Evolutionary conservation across 2,888 invertebrate species (phyloP).

Genomic region (Argyresthia goedartella): DNA sequence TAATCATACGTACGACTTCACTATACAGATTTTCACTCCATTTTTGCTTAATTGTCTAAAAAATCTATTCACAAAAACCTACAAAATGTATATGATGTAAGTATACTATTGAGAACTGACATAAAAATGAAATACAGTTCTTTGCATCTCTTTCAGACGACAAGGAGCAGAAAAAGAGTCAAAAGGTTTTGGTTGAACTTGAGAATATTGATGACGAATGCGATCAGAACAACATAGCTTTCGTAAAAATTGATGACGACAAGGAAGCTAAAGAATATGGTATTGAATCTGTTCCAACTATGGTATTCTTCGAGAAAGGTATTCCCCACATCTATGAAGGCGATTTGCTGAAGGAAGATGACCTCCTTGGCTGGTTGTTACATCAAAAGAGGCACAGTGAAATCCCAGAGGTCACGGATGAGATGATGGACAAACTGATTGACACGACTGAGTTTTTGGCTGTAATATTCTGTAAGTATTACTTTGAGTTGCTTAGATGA

Average conservation of each 20-base stretch:
- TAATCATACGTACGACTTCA: conserved; percentile 15
- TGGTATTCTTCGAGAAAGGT: conserved; percentile 82
- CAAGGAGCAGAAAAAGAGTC: conserved; percentile 91
- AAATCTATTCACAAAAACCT: background rate
- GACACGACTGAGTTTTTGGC: conserved; percentile 85
- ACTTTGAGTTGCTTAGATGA: background rate
- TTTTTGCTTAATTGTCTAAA: no score
- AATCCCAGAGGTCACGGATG: conserved; percentile 92
- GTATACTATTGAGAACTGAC: conserved; percentile 51
- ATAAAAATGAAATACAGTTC: conserved; percentile 66
- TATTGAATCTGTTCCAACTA: conserved; percentile 84
- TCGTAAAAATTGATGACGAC: conserved; percentile 91
- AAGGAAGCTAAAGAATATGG: conserved; percentile 92
- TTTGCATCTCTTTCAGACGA: conserved; percentile 77
- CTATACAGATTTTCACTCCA: conserved; percentile 16
- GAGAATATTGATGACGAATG: conserved; percentile 96
- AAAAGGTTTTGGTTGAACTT: conserved; percentile 84
- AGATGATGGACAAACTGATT: conserved; percentile 93
- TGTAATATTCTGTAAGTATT: conserved; percentile 89
- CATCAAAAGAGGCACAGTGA: conserved; percentile 92
- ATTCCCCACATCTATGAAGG: conserved; percentile 84
- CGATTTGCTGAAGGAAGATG: conserved; percentile 91
- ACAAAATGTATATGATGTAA: conserved; percentile 12
- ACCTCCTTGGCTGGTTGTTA: conserved; percentile 88
- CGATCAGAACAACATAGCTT: conserved; percentile 91